Conservation (phyloP, 2,888 invertebrate species). For the Hypselothyrea guttata region DNA sequence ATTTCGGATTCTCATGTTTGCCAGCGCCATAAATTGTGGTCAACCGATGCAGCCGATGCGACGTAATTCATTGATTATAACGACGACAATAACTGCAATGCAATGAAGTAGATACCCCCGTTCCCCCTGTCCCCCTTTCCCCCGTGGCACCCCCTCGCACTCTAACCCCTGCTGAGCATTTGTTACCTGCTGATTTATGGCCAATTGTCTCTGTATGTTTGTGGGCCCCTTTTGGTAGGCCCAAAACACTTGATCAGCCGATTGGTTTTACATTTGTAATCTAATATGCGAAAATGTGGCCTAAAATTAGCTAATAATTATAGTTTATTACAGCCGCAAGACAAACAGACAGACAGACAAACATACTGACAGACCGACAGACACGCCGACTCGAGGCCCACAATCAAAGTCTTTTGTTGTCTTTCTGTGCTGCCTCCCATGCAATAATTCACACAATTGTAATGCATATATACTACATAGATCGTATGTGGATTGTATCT, state of each 20-base stretch:
- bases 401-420: slow-evolving; percentile 16
- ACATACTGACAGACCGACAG: slow-evolving; percentile 8
- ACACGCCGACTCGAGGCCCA: slow-evolving; percentile 22
- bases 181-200: slow-evolving; percentile 67
- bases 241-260: slow-evolving; percentile 32
- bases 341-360: slow-evolving; percentile 2
- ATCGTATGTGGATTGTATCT: neutral
- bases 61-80: slow-evolving; percentile 77
- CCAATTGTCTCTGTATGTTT: slow-evolving; percentile 58
- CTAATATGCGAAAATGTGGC: slow-evolving; percentile 41
- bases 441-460: slow-evolving; percentile 69
- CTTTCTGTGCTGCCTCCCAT: slow-evolving; percentile 32
- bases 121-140: neutral
- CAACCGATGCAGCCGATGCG: slow-evolving; percentile 70
- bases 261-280: slow-evolving; percentile 36
- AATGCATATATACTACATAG: slow-evolving; percentile 6
- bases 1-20: slow-evolving; percentile 71
- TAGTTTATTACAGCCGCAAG: slow-evolving; percentile 52
- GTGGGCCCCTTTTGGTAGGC: slow-evolving; percentile 29
- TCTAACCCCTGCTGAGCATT: slow-evolving; percentile 37
- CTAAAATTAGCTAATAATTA: slow-evolving; percentile 64
- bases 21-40: slow-evolving; percentile 75
- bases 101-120: slow-evolving; percentile 25
- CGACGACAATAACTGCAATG: slow-evolving; percentile 71
- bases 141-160: neutral